A percentile compares a stretch with the other conserved stretches of the same genome.
Evolutionary conservation across 2,797 vertebrate genomes (phyloP).

Genomic region (Coregonus sp.): DNA sequence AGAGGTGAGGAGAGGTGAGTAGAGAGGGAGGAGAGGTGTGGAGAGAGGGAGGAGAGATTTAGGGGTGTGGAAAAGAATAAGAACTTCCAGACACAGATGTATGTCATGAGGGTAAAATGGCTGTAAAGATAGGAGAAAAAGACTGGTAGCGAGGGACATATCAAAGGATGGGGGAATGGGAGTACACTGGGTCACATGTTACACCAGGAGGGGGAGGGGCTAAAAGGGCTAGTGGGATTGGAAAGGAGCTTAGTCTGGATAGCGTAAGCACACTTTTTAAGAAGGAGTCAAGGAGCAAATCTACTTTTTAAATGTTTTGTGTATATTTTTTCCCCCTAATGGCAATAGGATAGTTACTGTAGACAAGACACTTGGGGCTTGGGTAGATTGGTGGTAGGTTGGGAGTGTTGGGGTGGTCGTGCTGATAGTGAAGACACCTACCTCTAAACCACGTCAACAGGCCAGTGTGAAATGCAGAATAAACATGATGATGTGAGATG

Average conservation of each 20-base stretch:
- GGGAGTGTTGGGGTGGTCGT: slow-evolving; percentile 38
- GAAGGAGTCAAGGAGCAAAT: not conserved
- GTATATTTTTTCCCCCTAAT: too few species aligned
- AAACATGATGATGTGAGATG: slow-evolving; percentile 96
- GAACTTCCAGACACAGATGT: not conserved
- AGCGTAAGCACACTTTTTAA: not conserved
- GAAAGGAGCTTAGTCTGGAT: not conserved
- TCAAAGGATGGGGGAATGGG: not conserved
- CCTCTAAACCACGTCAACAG: slow-evolving; percentile 88
- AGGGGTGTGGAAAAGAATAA: not conserved
- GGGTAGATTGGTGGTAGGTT: slow-evolving; percentile 34
- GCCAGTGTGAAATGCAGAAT: slow-evolving; percentile 96
- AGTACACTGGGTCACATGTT: not conserved
- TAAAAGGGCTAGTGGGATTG: not conserved
- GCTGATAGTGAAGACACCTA: slow-evolving; percentile 82
- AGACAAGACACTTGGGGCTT: not conserved
- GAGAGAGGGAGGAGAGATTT: too few species aligned
- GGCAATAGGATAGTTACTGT: not conserved
- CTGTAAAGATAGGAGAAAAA: slow-evolving; percentile 25
- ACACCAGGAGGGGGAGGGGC: not conserved
- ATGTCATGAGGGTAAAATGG: slow-evolving; percentile 12
- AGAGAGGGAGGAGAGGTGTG: too few species aligned
- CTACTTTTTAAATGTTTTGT: not conserved
- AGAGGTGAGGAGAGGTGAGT: too few species aligned
- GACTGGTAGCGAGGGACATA: not conserved